Conservation (phyloP, 2,797 vertebrate genomes). For the Anableps anableps region DNA sequence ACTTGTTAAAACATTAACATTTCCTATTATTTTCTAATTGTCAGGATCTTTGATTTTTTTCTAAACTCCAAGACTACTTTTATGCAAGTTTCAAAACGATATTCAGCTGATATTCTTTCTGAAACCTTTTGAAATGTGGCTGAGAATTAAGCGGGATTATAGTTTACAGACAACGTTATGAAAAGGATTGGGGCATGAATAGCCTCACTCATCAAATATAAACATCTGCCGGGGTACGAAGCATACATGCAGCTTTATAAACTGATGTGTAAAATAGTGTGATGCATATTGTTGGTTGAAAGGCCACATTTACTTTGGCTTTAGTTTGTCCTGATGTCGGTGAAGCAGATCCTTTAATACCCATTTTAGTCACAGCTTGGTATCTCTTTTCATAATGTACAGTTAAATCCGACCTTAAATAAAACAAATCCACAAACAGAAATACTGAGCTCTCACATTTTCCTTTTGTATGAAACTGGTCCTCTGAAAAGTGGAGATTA, state of each 20-base stretch:
- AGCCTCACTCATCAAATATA: background rate
- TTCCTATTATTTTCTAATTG: background rate
- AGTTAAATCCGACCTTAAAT: background rate
- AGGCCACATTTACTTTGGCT: background rate
- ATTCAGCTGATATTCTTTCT: background rate
- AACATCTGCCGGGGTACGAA: background rate
- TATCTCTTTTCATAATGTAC: background rate
- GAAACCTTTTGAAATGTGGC: background rate
- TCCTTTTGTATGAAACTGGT: background rate
- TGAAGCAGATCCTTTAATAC: background rate
- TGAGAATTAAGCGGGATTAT: background rate
- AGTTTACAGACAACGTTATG: too few species aligned
- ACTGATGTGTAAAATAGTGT: background rate
- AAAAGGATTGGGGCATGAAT: background rate
- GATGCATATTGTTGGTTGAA: background rate
- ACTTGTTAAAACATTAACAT: background rate
- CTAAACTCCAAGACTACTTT: background rate
- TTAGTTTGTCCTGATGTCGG: constrained; percentile 2
- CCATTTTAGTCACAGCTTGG: background rate
- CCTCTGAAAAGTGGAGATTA: background rate
- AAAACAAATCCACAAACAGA: background rate
- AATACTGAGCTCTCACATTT: background rate
- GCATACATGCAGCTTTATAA: background rate
- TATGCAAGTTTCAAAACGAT: background rate
- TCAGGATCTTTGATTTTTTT: background rate